Evolutionary conservation across 1,140 invertebrate species (phyloP).

Genomic region (Microplitis mediator): DNA sequence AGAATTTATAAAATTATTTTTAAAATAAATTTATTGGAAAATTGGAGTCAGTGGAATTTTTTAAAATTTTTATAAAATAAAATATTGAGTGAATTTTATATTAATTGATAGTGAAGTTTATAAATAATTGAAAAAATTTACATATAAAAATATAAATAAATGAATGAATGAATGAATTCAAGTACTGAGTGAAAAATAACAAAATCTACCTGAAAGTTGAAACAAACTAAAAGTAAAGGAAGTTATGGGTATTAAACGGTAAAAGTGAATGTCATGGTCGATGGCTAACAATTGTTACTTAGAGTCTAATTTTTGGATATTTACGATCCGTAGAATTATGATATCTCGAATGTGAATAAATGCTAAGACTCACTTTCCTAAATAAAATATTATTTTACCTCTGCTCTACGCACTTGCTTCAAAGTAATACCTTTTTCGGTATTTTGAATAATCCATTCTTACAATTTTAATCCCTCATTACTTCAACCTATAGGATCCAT

Average conservation of each 20-base stretch:
- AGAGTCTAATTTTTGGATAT: background rate
- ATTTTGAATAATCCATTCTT: no score
- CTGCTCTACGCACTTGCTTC: background rate
- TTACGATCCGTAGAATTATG: background rate
- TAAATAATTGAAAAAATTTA: no score
- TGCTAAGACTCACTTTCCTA: background rate
- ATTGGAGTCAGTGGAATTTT: background rate
- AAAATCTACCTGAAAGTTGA: background rate
- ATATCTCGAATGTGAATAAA: background rate
- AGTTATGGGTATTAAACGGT: background rate
- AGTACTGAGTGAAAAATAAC: background rate
- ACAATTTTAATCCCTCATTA: no score
- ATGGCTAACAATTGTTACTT: background rate
- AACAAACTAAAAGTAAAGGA: background rate
- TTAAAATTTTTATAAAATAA: background rate
- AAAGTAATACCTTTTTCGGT: no score
- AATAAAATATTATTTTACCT: background rate
- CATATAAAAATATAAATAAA: no score
- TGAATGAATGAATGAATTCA: no score
- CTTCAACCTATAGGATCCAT: no score
- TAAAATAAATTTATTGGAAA: background rate
- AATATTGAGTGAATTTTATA: background rate
- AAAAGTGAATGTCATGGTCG: conserved; percentile 21
- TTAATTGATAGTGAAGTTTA: background rate
- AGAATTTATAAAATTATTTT: conserved; percentile 31